Percentiles rank a stretch among this genome's conserved stretches.
phyloP scores from a whole-genome alignment of 2,888 invertebrate species.

The Pristionchus mayeri region DNA sequence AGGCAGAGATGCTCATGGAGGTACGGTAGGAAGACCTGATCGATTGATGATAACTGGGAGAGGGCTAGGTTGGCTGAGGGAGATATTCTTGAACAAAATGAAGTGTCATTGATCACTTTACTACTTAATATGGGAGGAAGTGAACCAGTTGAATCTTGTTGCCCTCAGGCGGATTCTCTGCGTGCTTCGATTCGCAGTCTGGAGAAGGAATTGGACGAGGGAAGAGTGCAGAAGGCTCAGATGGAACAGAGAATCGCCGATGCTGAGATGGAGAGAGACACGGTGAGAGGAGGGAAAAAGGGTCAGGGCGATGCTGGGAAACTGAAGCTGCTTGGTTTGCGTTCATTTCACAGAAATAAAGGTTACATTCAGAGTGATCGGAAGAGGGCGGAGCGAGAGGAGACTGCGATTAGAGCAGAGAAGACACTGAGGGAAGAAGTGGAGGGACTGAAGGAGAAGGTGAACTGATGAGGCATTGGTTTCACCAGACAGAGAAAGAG shows the following conservation, averaged over 20 bases:
- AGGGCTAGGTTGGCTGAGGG: not conserved
- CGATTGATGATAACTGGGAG: not conserved
- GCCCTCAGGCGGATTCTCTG: slow-evolving; percentile 50
- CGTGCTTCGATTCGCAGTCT: slow-evolving; percentile 39
- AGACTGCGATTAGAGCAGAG: not conserved
- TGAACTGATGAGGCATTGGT: not conserved
- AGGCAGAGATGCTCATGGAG: slow-evolving; percentile 51
- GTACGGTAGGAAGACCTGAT: not conserved
- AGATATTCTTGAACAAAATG: no score
- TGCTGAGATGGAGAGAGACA: slow-evolving; percentile 40
- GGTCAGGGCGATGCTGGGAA: no score
- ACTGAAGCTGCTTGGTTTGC: no score
- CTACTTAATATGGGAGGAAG: no score
- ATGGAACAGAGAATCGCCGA: slow-evolving; percentile 43
- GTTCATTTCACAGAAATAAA: not conserved
- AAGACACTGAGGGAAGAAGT: slow-evolving; percentile 33
- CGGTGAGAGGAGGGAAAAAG: not conserved
- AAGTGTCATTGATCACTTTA: no score
- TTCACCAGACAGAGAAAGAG: no score
- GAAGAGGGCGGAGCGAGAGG: not conserved
- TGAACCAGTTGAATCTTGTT: no score
- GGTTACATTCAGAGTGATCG: slow-evolving; percentile 12
- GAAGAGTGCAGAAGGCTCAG: slow-evolving; percentile 18
- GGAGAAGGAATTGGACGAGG: slow-evolving; percentile 44
- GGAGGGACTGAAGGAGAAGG: slow-evolving; percentile 18